Evolutionary conservation across 2,113 vertebrate genomes (phyloP), one percentile per base, ranked within the genome.

Genomic region (Heterocephalus glaber): DNA sequence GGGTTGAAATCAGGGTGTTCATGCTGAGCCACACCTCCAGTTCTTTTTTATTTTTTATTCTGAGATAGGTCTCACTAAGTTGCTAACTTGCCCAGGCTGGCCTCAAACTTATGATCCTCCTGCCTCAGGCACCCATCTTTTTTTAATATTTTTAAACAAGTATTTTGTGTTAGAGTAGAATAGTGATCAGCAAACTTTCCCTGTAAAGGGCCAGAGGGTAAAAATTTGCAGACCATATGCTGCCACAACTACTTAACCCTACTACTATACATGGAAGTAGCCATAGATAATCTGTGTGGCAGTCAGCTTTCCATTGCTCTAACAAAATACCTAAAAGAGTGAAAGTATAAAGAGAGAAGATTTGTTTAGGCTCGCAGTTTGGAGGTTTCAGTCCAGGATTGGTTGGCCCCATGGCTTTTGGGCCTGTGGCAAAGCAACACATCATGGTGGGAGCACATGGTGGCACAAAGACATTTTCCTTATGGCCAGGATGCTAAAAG

Each of bases 101-200:
- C 26, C 28, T 49, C 44, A 77, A 77, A 49, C 44, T 17, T 77
- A 26, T 77, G 74, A 17, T 49, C 44, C 44, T 77, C 13, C 44
- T 49, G 28, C 7, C 44, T 49, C 68, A 72, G 38, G 20, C 24
- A 33, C 28, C 28, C 44, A 49, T 19, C 8, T n/a, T 63, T 85
- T 60, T 63, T 63, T 14, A 85, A 68, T 33, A 22, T 60, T 91
- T 68, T 87, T 61, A 94, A 88, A 72, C 33, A 95, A 85, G 26
- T 49, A 13, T 79, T 87, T 66, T 8, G 61, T 82, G 17, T 89
- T 66, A 81, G 44, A 41, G 17, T 58, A 68, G 47, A 72, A 35
- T 24, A 70, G 7, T 22, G 63, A 7, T 89, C 35, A 83, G 60
- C 30, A 86, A 80, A 60, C 14, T 89, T 49, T 38, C 80, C 44